These are phyloP conservation scores for Macrobrachium rosenbergii DNA, from an alignment of 1,140 invertebrate genomes.

Conservation along the genomic window DNA sequence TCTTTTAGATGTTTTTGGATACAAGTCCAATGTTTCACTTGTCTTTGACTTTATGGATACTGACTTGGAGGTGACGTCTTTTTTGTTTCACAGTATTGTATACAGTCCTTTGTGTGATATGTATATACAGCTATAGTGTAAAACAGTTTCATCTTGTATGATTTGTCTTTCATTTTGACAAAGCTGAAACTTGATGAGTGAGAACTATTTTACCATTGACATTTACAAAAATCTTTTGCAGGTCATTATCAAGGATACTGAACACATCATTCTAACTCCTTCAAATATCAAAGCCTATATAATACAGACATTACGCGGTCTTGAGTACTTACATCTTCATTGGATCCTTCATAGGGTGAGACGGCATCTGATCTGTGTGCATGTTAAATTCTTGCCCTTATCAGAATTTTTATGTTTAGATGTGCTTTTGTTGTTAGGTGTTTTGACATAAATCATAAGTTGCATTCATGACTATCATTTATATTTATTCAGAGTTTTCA, in stretches of 20 bases:
- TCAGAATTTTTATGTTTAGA: neutral
- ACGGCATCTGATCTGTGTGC: constrained; percentile 69
- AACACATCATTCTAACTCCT: constrained; percentile 82
- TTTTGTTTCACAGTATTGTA: neutral
- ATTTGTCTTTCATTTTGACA: too few relatives aligned
- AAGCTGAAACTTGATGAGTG: too few relatives aligned
- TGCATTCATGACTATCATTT: neutral
- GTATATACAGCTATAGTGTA: constrained; percentile 68
- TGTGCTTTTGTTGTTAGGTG: too few relatives aligned
- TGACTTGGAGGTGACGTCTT: constrained; percentile 83
- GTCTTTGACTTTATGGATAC: constrained; percentile 99
- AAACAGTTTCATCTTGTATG: too few relatives aligned
- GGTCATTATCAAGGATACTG: constrained; percentile 76
- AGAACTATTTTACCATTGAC: constrained; percentile 74
- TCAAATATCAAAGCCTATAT: constrained; percentile 97
- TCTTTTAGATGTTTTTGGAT: constrained; percentile 95
- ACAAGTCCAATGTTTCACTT: constrained; percentile 97
- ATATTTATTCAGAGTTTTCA: too few relatives aligned
- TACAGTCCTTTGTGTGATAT: neutral
- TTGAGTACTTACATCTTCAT: constrained; percentile 96
- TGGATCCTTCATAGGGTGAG: constrained; percentile 93
- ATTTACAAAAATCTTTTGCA: neutral
- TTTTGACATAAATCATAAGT: neutral
- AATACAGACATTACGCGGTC: constrained; percentile 93
- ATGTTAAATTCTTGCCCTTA: neutral